A percentile compares a stretch with the other conserved stretches of the same genome.
Conservation (phyloP, 2,113 vertebrate species). For the Pandion haliaetus region DNA sequence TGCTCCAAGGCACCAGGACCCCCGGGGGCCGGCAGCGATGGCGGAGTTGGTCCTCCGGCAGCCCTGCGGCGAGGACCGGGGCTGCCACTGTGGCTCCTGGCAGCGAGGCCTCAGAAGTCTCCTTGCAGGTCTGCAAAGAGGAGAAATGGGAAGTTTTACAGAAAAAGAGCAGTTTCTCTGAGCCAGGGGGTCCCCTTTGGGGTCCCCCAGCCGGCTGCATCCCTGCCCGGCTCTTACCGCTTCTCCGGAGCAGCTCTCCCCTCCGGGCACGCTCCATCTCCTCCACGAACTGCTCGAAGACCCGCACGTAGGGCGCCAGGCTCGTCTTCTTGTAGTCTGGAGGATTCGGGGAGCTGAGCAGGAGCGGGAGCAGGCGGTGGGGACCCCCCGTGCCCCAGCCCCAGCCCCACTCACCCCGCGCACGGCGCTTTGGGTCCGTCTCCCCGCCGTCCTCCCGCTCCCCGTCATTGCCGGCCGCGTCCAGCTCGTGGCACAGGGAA, state of each 20-base stretch:
- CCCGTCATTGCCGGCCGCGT: slow-evolving; percentile 65
- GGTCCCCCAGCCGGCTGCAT: too few species aligned
- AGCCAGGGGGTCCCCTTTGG: too few species aligned
- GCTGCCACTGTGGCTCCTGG: not conserved
- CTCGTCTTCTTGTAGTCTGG: slow-evolving; percentile 92
- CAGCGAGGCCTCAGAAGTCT: slow-evolving; percentile 77
- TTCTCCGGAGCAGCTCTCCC: slow-evolving; percentile 82
- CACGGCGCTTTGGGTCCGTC: slow-evolving; percentile 71
- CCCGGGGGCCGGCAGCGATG: rapidly evolving
- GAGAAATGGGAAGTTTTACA: not conserved
- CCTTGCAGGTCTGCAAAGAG: slow-evolving; percentile 82
- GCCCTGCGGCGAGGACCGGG: rapidly evolving
- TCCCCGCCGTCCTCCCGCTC: slow-evolving; percentile 72
- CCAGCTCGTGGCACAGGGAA: slow-evolving; percentile 86
- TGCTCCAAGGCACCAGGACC: not conserved
- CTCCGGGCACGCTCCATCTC: slow-evolving; percentile 78
- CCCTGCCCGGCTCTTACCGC: slow-evolving; percentile 70
- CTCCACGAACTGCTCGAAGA: slow-evolving; percentile 90
- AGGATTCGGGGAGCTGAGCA: not conserved
- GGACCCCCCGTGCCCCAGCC: rapidly evolving
- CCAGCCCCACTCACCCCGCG: slow-evolving; percentile 68
- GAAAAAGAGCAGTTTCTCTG: not conserved
- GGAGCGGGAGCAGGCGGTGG: rapidly evolving
- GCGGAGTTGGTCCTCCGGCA: rapidly evolving
- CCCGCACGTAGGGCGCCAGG: slow-evolving; percentile 84